Percentiles rank a stretch among this genome's conserved stretches.
Evolutionary conservation across 2,113 vertebrate genomes (phyloP).

Genomic region (Tragelaphus buxtoni): DNA sequence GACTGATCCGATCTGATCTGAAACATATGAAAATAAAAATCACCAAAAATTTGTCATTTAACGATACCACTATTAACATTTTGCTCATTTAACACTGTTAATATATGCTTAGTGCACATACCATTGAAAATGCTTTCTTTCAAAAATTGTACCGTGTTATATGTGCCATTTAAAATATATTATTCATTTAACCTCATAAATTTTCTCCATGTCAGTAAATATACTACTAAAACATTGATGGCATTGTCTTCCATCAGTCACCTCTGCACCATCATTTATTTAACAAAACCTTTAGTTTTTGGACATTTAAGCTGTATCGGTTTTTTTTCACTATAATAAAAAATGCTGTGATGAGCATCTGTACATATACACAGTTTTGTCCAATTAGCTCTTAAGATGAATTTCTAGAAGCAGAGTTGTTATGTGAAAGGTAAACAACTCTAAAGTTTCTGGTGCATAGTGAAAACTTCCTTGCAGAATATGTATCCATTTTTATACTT

Average conservation of each 20-base stretch:
- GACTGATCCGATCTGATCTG: too few relatives aligned
- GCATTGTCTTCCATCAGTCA: background rate
- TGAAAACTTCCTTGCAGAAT: constrained; percentile 18
- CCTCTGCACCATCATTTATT: background rate
- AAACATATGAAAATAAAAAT: background rate
- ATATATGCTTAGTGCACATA: background rate
- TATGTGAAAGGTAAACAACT: background rate
- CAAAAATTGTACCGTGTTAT: background rate
- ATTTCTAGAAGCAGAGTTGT: background rate
- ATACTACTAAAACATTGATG: background rate
- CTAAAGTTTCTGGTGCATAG: background rate
- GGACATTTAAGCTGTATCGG: background rate
- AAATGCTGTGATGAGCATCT: background rate
- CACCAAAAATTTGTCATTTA: background rate
- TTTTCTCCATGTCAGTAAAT: constrained; percentile 22
- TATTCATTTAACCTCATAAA: constrained; percentile 13
- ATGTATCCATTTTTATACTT: background rate
- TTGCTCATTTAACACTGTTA: constrained; percentile 18
- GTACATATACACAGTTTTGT: background rate
- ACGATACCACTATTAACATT: background rate
- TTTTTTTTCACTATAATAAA: background rate
- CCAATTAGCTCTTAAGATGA: constrained; percentile 50
- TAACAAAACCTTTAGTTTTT: constrained; percentile 29
- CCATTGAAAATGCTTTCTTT: background rate
- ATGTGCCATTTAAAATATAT: constrained; percentile 18